Base-by-base conservation (phyloP, 2,797 vertebrate genomes). In the Pitangus sulphuratus region DNA sequence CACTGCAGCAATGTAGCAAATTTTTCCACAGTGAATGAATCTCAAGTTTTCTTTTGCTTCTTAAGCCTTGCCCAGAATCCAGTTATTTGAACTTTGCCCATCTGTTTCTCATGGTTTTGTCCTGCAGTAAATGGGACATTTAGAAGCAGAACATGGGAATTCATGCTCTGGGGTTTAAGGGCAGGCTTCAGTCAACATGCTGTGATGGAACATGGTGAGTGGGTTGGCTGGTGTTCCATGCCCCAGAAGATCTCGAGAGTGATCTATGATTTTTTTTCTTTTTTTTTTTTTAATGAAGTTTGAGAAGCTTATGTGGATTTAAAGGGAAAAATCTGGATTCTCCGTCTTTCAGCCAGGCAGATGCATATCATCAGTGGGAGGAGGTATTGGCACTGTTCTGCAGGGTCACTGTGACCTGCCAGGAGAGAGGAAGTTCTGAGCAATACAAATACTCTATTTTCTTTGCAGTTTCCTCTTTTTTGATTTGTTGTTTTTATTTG, bases 291-390 rank as follows among this genome's bases (percentile, higher is more conserved):
- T 35, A 37, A 26, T 53, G 45, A 62, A 40, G 26, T 65, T 40
- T 74, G 18, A 33, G 71, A 82, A 84, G 33, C 24, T 64, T 30
- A 28, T 51, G 8, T n/a, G 28, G 20, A 62, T 87, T 92, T 92
- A 47, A 84, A 58, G 14, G 39, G 15, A 19, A 57, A 24, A 86
- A n/a, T 39, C 4, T 45, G 19, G 4, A 40, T 83, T 71, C 42
- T 78, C 14, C 25, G 16, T 64, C 12, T 60, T 75, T 56, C 16
- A 57, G 8, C 16, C 6, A 15, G 47, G 68, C 48, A 76, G 60
- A 51, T 47, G 33, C 0, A 4, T 66, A 65, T 56, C 8, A 1
- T 66, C 37, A 56, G 53, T 0, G 0, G 31, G 19, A 13, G 6
- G 28, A 13, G 6, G 28, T 35, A 11, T 26, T 69, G 9, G 9